A percentile compares a stretch with the other conserved stretches of the same genome.
Evolutionary conservation across 2,797 vertebrate genomes (phyloP).

Genomic region (Garrulus glandarius): DNA sequence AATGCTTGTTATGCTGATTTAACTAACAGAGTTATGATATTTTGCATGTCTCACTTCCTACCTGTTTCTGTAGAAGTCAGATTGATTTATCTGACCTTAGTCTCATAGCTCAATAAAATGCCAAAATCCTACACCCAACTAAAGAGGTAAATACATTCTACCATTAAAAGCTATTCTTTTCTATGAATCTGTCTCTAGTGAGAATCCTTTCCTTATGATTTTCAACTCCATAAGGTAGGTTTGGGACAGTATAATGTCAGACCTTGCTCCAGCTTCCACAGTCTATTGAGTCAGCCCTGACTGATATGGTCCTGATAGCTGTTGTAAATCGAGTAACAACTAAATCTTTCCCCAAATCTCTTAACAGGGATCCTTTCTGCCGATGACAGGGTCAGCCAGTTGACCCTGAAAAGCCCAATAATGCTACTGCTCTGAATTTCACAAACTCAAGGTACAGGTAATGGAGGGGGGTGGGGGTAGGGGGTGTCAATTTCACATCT

Average conservation of each 20-base stretch:
- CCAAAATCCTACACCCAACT: not conserved
- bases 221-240: not conserved
- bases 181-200: not conserved
- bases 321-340: not conserved
- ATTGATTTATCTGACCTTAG: not conserved
- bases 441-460: not conserved
- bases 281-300: not conserved
- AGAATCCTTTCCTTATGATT: not conserved
- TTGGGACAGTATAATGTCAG: not conserved
- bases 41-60: not conserved
- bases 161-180: not conserved
- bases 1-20: not conserved
- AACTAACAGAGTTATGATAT: not conserved
- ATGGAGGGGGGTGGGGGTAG: not conserved
- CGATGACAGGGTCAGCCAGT: not conserved
- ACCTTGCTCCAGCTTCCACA: not conserved
- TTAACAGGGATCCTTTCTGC: not conserved
- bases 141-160: not conserved
- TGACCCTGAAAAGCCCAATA: not conserved
- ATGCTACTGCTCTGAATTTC: not conserved
- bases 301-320: not conserved
- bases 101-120: not conserved
- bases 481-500: fast-evolving
- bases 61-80: not conserved
- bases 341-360: not conserved